These are phyloP conservation scores for Hippopotamus amphibius DNA, from an alignment of 2,113 vertebrate genomes.

Conservation along the genomic window DNA sequence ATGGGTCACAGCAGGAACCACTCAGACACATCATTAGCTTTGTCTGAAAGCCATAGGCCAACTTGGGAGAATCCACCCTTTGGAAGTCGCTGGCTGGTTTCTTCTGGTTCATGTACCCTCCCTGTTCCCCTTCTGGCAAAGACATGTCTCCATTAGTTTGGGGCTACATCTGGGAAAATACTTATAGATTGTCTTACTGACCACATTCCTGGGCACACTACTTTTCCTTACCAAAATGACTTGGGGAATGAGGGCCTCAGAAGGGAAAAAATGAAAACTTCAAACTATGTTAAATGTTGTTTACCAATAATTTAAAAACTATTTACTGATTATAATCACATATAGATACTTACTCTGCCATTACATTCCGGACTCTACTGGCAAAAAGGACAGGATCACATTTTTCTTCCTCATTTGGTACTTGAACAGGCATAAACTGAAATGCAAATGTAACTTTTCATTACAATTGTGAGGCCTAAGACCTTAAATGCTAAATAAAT, in stretches of 20 bases:
- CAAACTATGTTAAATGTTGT: not conserved
- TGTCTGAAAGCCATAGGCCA: not conserved
- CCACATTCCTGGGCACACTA: not conserved
- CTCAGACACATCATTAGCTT: not conserved
- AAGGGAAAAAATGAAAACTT: not conserved
- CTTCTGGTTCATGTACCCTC: not conserved
- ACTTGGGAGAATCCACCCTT: not conserved
- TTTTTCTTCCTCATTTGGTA: constrained; percentile 94
- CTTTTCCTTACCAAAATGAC: not conserved
- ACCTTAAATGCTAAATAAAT: not conserved
- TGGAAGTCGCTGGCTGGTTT: not conserved
- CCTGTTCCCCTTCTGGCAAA: not conserved
- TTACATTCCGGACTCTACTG: constrained; percentile 90
- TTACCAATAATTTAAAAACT: not conserved
- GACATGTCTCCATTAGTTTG: not conserved
- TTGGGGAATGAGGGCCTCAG: not conserved
- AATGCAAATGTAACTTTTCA: constrained; percentile 67
- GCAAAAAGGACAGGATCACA: constrained; percentile 91
- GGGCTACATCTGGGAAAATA: not conserved
- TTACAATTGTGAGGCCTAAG: not conserved
- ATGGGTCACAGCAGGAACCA: rapidly evolving
- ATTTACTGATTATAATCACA: not conserved
- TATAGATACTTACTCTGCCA: constrained; percentile 92
- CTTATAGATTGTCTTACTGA: not conserved
- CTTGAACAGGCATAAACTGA: constrained; percentile 95